Evolutionary conservation across 1,140 invertebrate genomes (phyloP).

Genomic region (Rhynchophorus ferrugineus): DNA sequence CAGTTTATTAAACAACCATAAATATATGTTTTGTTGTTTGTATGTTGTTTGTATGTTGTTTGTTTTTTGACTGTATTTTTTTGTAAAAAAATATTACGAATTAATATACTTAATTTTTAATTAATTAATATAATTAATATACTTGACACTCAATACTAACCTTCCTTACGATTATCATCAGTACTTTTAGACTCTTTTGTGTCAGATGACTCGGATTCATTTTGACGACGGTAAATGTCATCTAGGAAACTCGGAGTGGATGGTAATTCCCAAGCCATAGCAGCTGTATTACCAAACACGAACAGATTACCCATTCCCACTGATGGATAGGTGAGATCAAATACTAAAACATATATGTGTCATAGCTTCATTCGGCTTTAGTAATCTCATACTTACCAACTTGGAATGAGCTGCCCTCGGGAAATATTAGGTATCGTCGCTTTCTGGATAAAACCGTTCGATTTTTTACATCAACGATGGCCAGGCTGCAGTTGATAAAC

Average conservation of each 20-base stretch:
- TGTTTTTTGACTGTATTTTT: too few relatives aligned
- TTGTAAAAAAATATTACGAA: too few relatives aligned
- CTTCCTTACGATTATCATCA: too few relatives aligned
- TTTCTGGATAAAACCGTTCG: conserved; percentile 46
- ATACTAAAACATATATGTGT: conserved; percentile 51
- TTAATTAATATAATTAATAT: too few relatives aligned
- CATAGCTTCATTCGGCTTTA: background rate
- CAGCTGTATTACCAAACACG: conserved; percentile 60
- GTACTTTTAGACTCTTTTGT: conserved; percentile 2
- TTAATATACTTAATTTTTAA: too few relatives aligned
- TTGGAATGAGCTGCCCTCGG: conserved; percentile 53
- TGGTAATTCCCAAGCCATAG: conserved; percentile 65
- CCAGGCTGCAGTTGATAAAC: too few relatives aligned
- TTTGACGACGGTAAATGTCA: conserved; percentile 31
- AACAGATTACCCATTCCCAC: conserved; percentile 50
- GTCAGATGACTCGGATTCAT: conserved; percentile 6
- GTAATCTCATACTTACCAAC: conserved; percentile 49
- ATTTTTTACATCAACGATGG: too few relatives aligned
- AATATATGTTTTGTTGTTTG: too few relatives aligned
- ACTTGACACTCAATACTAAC: too few relatives aligned
- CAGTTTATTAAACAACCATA: too few relatives aligned
- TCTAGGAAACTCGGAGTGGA: conserved; percentile 44
- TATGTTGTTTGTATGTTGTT: too few relatives aligned
- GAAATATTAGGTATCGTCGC: conserved; percentile 66
- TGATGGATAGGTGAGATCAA: conserved; percentile 54